These are phyloP conservation scores for Toxotes chatareus DNA, from an alignment of 2,113 vertebrate genomes.

Conservation along the genomic window DNA sequence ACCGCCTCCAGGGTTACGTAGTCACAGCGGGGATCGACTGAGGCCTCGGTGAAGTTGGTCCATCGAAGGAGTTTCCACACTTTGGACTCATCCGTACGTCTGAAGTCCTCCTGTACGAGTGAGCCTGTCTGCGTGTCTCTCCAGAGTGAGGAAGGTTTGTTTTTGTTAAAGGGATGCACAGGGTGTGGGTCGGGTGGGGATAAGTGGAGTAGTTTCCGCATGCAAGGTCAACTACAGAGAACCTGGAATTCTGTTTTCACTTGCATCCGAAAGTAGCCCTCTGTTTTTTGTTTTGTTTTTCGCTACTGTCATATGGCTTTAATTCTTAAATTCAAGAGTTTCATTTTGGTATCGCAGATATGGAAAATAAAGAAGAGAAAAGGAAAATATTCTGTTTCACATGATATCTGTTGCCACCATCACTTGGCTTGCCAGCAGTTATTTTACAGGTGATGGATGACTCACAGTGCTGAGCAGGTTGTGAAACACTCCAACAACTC, in stretches of 20 bases:
- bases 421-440: constrained; percentile 56
- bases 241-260: constrained; percentile 54
- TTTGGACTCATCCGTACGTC: constrained; percentile 35
- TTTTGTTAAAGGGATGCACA: constrained; percentile 33
- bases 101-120: constrained; percentile 14
- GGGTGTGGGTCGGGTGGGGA: constrained; percentile 37
- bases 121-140: constrained; percentile 28
- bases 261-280: constrained; percentile 72
- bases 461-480: constrained; percentile 65
- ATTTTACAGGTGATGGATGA: constrained; percentile 26
- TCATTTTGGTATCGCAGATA: constrained; percentile 82
- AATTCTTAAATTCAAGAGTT: constrained; percentile 76
- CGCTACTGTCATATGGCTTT: constrained; percentile 84
- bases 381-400: constrained; percentile 42
- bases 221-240: constrained; percentile 68
- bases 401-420: constrained; percentile 47
- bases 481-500: constrained; percentile 61
- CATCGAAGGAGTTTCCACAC: constrained; percentile 75
- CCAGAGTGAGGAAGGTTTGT: constrained; percentile 28
- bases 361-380: constrained; percentile 51
- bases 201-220: constrained; percentile 58
- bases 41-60: constrained; percentile 88
- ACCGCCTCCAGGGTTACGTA: constrained; percentile 49
- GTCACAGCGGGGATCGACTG: constrained; percentile 56
- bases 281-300: not conserved